Evolutionary conservation across 2,888 invertebrate species (phyloP).

Genomic region (Acronicta alni): DNA sequence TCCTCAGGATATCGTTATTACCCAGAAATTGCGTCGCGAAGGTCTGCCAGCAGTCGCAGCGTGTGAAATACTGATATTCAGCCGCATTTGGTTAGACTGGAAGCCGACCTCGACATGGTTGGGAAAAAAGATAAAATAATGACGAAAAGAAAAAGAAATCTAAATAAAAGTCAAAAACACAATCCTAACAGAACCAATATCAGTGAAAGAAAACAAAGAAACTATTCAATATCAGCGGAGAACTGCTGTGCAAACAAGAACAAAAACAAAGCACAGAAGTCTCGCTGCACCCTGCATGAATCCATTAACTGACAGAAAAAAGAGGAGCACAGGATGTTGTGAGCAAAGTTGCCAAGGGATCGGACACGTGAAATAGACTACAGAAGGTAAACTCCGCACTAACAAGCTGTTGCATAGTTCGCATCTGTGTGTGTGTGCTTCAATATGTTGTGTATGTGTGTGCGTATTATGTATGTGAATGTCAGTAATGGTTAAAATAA

Average conservation of each 20-base stretch:
- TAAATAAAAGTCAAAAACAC: not conserved
- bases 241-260: constrained; percentile 15
- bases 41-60: too few species aligned
- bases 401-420: not conserved
- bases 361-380: constrained; percentile 2
- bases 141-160: too few species aligned
- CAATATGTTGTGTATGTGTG: too few species aligned
- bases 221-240: constrained; percentile 22
- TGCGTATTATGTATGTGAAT: too few species aligned
- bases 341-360: constrained; percentile 28
- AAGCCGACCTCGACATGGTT: too few species aligned
- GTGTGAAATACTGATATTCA: too few species aligned
- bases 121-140: too few species aligned
- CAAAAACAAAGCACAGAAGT: not conserved
- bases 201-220: constrained; percentile 8
- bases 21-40: too few species aligned
- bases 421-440: too few species aligned
- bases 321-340: constrained; percentile 15
- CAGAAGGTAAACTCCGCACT: not conserved
- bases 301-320: constrained; percentile 21
- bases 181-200: constrained; percentile 6
- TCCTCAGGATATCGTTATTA: too few species aligned
- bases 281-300: constrained; percentile 19
- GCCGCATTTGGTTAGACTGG: too few species aligned
- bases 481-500: too few species aligned